Percentiles rank a stretch among this genome's conserved stretches.
phyloP scores from a whole-genome alignment of 1,140 invertebrate genomes.

The Orius insidiosus region DNA sequence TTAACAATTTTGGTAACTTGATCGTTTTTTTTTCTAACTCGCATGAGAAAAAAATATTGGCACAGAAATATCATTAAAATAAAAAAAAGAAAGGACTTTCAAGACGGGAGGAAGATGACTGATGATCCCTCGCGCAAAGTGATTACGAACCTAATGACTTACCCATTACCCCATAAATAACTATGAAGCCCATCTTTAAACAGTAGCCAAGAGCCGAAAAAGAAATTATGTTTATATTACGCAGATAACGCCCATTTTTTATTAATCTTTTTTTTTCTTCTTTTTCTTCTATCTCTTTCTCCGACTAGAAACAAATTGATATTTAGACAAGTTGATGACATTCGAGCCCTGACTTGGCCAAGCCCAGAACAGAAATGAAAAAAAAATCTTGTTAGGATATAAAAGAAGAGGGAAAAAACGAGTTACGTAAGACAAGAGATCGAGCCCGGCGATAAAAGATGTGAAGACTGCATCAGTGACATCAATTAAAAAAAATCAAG shows the following conservation, averaged over 20 bases:
- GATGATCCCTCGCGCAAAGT: no score
- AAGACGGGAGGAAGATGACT: no score
- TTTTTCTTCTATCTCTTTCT: conserved; percentile 9
- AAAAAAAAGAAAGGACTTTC: no score
- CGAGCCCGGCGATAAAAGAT: neutral
- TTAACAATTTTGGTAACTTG: no score
- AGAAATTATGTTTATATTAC: neutral
- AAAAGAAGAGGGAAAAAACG: neutral
- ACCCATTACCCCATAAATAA: no score
- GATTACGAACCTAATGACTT: no score
- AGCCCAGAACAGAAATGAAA: neutral
- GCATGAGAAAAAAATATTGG: no score
- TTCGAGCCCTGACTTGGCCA: neutral
- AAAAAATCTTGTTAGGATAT: conserved; percentile 1
- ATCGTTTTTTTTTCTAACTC: no score
- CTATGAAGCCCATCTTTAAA: no score
- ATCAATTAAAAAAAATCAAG: no score
- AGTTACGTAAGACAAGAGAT: neutral
- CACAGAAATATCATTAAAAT: no score
- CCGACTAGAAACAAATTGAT: neutral
- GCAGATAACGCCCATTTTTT: conserved; percentile 1
- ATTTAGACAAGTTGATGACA: conserved; percentile 2
- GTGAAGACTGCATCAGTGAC: neutral
- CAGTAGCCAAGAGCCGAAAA: neutral
- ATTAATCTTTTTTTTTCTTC: conserved; percentile 4